Evolutionary conservation across 2,113 vertebrate genomes (phyloP), one percentile per base, ranked within the genome.

Genomic region (Rhodinocichla rosea): DNA sequence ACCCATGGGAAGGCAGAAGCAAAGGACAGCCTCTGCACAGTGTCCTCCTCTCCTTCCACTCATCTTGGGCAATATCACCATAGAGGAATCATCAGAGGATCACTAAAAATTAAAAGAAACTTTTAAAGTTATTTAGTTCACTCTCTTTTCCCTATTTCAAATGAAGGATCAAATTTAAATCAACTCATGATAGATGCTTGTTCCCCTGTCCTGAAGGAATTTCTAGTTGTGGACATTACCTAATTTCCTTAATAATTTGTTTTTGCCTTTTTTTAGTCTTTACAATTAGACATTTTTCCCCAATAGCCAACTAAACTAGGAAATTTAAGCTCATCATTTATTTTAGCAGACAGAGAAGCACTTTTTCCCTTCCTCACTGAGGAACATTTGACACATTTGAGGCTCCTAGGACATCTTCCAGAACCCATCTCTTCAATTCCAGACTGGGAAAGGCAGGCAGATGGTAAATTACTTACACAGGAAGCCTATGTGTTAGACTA

Each of bases 401-500:
- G 20, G 26, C n/a, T 53, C 53, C 45, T 33, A 80, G 45, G 45
- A 80, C 3, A 4, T 35, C 79, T 94, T 90, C 90, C 55, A 95
- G 63, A 79, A 70, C 16, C 26, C 35, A 39, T 69, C n/a, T 70
- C 26, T 28, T 87, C 30, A 49, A 24, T 37, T 76, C 1, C 1
- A 70, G 47, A 70, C 30, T 55, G 30, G 33, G 39, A 83, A 70
- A 4, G 0, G 27, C 17, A 90, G 39, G 33, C 68, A 88, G 78
- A 74, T 52, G 75, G 82, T 30, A 94, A 95, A 87, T 62, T 37
- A 80, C 85, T 94, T 88, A 69, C 21, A 24, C 42, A 63, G 75
- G 73, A 89, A 83, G 13, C 9, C 80, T 60, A 30, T 35, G 26
- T 35, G 30, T 75, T 68, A 9, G 14, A 71, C 60, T 82, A 9